Evolutionary conservation across 1,140 invertebrate genomes (phyloP).

Genomic region (Drosophila trapezifrons): DNA sequence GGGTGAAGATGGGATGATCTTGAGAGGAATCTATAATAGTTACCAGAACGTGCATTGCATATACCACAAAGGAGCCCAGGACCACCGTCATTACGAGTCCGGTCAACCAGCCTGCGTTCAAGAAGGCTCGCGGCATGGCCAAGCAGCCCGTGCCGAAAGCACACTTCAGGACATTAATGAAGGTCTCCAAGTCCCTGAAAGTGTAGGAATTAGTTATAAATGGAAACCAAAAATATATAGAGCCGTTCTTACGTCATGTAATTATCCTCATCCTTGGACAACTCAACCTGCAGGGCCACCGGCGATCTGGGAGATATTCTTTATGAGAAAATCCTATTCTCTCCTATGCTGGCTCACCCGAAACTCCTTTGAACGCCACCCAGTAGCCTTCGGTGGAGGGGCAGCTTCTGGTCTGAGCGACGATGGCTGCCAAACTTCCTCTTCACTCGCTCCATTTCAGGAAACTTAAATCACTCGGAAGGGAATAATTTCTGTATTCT

Average conservation of each 20-base stretch:
- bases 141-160: constrained; percentile 61
- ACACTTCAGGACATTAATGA: constrained; percentile 58
- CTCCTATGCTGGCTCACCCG: constrained; percentile 34
- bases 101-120: constrained; percentile 48
- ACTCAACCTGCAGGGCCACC: constrained; percentile 15
- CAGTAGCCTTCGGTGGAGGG: constrained; percentile 14
- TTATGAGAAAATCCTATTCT: not conserved
- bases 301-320: constrained; percentile 6
- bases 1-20: not conserved
- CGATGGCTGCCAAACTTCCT: constrained; percentile 18
- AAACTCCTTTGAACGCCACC: constrained; percentile 28
- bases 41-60: constrained; percentile 65
- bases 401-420: constrained; percentile 11
- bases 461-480: constrained; percentile 37
- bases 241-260: constrained; percentile 42
- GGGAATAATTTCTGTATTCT: constrained; percentile 30
- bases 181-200: constrained; percentile 50
- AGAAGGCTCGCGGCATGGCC: constrained; percentile 58
- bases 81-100: constrained; percentile 49
- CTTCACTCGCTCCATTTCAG: constrained; percentile 26
- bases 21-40: not conserved
- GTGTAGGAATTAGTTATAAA: not conserved
- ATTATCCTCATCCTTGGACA: not conserved
- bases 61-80: constrained; percentile 34
- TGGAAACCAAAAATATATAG: not conserved